Percentiles rank a stretch among this genome's conserved stretches.
Conservation (phyloP, 2,888 invertebrate species). For the Odontocolon sp. region DNA sequence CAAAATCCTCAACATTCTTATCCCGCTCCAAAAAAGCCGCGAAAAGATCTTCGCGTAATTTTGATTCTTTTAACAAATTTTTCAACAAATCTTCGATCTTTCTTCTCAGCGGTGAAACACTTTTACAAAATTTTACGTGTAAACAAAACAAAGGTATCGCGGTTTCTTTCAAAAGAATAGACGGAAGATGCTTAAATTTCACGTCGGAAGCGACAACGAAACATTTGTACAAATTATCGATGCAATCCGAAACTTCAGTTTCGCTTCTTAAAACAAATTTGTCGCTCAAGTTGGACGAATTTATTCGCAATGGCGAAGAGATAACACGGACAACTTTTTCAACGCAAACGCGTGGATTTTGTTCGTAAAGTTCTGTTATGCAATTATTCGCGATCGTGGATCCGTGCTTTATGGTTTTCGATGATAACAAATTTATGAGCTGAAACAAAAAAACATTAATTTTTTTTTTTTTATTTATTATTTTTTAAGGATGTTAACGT, state of each 20-base stretch:
- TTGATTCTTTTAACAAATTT: constrained; percentile 66
- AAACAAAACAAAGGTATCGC: constrained; percentile 75
- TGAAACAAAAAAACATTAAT: constrained; percentile 75
- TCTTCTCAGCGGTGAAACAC: constrained; percentile 67
- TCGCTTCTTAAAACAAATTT: constrained; percentile 65
- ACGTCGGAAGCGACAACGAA: constrained; percentile 75
- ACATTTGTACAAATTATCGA: constrained; percentile 76
- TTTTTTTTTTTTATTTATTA: background rate
- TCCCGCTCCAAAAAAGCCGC: constrained; percentile 68
- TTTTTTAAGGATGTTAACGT: no score
- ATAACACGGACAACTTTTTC: constrained; percentile 79
- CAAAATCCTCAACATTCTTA: constrained; percentile 67
- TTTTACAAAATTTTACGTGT: constrained; percentile 67
- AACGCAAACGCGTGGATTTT: constrained; percentile 80
- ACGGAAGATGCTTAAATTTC: constrained; percentile 76
- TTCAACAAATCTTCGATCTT: constrained; percentile 70
- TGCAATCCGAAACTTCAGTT: constrained; percentile 73
- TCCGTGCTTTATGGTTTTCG: constrained; percentile 80
- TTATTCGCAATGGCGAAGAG: constrained; percentile 71
- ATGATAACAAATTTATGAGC: constrained; percentile 81
- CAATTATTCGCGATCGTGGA: constrained; percentile 83
- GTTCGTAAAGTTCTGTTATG: constrained; percentile 82
- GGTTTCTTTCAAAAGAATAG: constrained; percentile 68
- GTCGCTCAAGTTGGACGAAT: background rate
- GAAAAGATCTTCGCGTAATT: constrained; percentile 66